A percentile compares a stretch with the other conserved stretches of the same genome.
Evolutionary conservation across 2,888 invertebrate species (phyloP).

Genomic region (Plagiodera versicolora): DNA sequence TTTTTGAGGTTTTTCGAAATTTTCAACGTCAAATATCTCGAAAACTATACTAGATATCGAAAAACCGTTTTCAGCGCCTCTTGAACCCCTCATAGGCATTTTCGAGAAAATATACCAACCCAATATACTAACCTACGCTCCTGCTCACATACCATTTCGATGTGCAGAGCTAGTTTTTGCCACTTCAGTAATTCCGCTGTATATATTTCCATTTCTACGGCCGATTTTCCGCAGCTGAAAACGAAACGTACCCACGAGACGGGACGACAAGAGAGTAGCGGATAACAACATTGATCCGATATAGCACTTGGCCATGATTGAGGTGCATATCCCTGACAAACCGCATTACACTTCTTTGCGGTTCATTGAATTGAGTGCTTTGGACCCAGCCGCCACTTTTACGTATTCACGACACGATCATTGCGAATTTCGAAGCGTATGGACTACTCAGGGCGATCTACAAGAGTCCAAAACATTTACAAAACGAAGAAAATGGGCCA

Average conservation of each 20-base stretch:
- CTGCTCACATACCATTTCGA: no score
- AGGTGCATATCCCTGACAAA: slow-evolving; percentile 44
- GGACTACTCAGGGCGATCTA: no score
- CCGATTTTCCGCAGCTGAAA: slow-evolving; percentile 18
- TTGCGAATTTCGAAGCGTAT: no score
- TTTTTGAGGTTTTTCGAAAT: no score
- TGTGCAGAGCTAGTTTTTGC: background rate
- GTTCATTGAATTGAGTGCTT: slow-evolving; percentile 51
- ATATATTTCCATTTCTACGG: slow-evolving; percentile 21
- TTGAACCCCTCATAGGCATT: no score
- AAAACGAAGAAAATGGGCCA: no score
- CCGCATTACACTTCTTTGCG: slow-evolving; percentile 46
- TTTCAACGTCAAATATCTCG: no score
- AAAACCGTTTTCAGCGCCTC: no score
- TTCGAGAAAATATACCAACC: no score
- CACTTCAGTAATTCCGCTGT: slow-evolving; percentile 1
- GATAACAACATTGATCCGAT: slow-evolving; percentile 23
- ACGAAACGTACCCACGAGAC: slow-evolving; percentile 17
- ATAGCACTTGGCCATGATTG: slow-evolving; percentile 32
- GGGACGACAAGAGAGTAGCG: slow-evolving; percentile 20
- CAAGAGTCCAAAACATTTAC: no score
- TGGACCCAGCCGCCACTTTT: background rate
- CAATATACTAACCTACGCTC: no score
- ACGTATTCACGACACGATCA: background rate
- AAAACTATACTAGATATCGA: no score